These are phyloP conservation scores for Heterocephalus glaber DNA, from an alignment of 2,113 vertebrate genomes.

Conservation along the genomic window DNA sequence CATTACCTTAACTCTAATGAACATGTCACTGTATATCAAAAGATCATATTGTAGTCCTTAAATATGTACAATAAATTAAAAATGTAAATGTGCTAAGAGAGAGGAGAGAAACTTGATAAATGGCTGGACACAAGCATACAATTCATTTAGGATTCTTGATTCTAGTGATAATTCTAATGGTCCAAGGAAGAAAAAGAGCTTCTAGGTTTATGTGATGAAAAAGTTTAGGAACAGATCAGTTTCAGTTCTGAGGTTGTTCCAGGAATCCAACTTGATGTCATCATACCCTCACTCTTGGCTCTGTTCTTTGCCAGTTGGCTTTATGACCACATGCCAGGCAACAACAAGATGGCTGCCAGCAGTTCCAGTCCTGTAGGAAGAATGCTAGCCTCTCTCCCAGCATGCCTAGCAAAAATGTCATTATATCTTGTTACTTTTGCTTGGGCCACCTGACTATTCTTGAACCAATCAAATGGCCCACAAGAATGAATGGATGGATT, in stretches of 20 bases:
- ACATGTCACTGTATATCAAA: not conserved
- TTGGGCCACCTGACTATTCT: not conserved
- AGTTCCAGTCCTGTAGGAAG: not conserved
- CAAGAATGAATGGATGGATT: not conserved
- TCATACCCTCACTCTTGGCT: not conserved
- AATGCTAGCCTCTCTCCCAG: not conserved
- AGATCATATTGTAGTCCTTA: not conserved
- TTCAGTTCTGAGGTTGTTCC: not conserved
- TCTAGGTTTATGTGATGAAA: not conserved
- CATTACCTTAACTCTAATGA: not conserved
- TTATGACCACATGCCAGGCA: not conserved
- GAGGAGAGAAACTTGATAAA: not conserved
- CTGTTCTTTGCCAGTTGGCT: not conserved
- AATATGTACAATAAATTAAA: not conserved
- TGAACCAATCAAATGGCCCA: not conserved
- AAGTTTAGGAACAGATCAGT: not conserved
- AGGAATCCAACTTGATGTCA: not conserved
- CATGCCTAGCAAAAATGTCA: not conserved
- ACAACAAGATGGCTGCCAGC: not conserved
- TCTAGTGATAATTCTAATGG: not conserved
- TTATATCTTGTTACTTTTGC: not conserved
- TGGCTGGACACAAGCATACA: not conserved
- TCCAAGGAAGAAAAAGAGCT: not conserved
- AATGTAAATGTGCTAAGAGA: not conserved
- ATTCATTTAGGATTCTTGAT: conserved; percentile 24